Evolutionary conservation across 2,797 vertebrate genomes (phyloP).

Genomic region (Oreochromis grahami): DNA sequence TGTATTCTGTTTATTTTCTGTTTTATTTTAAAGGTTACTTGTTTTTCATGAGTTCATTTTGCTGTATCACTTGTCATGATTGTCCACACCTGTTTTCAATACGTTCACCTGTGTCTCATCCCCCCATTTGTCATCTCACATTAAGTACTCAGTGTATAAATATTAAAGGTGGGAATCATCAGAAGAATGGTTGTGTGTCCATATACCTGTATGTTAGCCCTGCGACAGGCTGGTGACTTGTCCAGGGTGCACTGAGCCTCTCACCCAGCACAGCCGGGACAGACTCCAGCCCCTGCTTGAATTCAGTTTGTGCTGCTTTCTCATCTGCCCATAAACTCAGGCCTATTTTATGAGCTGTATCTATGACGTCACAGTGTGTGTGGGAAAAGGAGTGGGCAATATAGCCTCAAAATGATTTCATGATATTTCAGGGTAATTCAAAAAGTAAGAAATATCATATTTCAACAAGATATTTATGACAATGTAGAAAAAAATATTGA

Average conservation of each 20-base stretch:
- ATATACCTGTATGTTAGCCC: neutral
- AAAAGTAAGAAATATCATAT: neutral
- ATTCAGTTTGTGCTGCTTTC: neutral
- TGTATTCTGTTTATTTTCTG: neutral
- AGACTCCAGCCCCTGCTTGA: neutral
- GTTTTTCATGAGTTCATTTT: neutral
- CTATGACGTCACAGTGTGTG: neutral
- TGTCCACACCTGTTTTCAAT: neutral
- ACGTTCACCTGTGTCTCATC: neutral
- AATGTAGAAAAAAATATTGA: neutral
- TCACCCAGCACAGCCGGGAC: neutral
- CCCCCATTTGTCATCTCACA: neutral
- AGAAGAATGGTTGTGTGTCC: neutral
- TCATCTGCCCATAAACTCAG: neutral
- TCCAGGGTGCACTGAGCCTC: neutral
- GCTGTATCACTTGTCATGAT: neutral
- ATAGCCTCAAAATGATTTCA: neutral
- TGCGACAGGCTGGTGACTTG: neutral
- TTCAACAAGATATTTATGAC: neutral
- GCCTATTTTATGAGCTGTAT: neutral
- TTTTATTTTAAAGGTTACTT: neutral
- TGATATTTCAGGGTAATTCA: neutral
- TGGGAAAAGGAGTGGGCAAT: neutral
- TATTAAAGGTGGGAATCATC: neutral
- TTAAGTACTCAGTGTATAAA: neutral